These are phyloP conservation scores for Drosophila atroscutellata DNA, from an alignment of 2,888 invertebrate species.

Conservation along the genomic window DNA sequence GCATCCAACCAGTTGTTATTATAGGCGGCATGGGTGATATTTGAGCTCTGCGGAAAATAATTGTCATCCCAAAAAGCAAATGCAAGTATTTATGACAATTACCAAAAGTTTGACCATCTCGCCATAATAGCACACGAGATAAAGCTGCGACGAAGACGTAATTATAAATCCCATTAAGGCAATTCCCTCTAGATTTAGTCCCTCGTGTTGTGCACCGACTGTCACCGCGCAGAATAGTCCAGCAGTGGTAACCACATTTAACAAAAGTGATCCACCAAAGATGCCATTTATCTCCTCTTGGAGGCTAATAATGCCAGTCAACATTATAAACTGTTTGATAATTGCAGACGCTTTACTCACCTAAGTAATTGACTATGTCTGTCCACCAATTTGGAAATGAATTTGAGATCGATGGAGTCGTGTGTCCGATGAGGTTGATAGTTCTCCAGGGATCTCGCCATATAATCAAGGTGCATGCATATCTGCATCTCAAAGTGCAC, in stretches of 20 bases:
- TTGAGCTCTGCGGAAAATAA: conserved; percentile 58
- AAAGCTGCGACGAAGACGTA: conserved; percentile 39
- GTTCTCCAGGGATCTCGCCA: conserved; percentile 53
- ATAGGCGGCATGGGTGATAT: conserved; percentile 62
- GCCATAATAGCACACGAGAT: conserved; percentile 51
- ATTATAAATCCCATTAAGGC: conserved; percentile 37
- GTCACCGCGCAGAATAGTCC: conserved; percentile 45
- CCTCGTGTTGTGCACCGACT: conserved; percentile 33
- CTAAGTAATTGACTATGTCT: conserved; percentile 26
- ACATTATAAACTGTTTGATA: not conserved
- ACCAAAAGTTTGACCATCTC: conserved; percentile 51
- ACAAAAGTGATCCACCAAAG: conserved; percentile 50
- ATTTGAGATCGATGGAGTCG: conserved; percentile 34
- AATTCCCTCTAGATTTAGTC: conserved; percentile 43
- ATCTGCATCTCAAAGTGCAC: conserved; percentile 69
- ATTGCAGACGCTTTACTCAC: conserved; percentile 18
- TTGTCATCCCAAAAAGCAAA: not conserved
- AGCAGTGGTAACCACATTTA: conserved; percentile 48
- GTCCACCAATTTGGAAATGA: conserved; percentile 43
- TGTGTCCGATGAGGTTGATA: conserved; percentile 51
- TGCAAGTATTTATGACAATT: not conserved
- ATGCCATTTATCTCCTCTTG: conserved; percentile 54
- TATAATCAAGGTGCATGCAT: conserved; percentile 74
- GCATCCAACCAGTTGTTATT: conserved; percentile 73
- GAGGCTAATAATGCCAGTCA: conserved; percentile 17